phyloP scores from a whole-genome alignment of 1,140 invertebrate genomes.

The Polyergus mexicanus region DNA sequence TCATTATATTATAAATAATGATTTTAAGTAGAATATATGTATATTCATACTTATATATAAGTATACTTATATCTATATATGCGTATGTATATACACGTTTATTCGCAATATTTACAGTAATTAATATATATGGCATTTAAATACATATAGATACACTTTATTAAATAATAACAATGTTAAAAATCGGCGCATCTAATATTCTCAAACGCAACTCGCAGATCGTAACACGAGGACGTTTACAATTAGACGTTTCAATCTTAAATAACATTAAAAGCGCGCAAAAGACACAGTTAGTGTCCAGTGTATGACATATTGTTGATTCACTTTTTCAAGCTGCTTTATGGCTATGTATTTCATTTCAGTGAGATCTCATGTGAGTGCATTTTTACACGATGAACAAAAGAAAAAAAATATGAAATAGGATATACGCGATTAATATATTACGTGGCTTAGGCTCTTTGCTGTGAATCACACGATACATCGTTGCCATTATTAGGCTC shows the following conservation, averaged over 20 bases:
- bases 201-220: conserved; percentile 58
- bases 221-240: conserved; percentile 46
- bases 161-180: conserved; percentile 72
- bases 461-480: conserved; percentile 15
- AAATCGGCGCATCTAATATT: conserved; percentile 58
- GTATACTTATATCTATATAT: conserved; percentile 55
- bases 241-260: conserved; percentile 15
- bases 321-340: conserved; percentile 18
- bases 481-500: conserved; percentile 38
- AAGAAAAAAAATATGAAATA: background rate
- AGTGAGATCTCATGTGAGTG: background rate
- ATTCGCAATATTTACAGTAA: conserved; percentile 80
- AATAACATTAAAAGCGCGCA: conserved; percentile 50
- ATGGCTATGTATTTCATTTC: conserved; percentile 18
- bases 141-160: conserved; percentile 81
- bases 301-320: conserved; percentile 44
- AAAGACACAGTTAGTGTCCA: background rate
- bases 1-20: conserved; percentile 15
- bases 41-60: conserved; percentile 58
- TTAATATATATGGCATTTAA: conserved; percentile 78
- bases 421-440: conserved; percentile 27
- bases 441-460: conserved; percentile 24
- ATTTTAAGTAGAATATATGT: conserved; percentile 26
- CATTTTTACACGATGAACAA: conserved; percentile 39
- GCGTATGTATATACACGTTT: conserved; percentile 71